Percentiles rank a stretch among this genome's conserved stretches.
Evolutionary conservation across 2,113 vertebrate species (phyloP).

Genomic region (Siniperca knerii): DNA sequence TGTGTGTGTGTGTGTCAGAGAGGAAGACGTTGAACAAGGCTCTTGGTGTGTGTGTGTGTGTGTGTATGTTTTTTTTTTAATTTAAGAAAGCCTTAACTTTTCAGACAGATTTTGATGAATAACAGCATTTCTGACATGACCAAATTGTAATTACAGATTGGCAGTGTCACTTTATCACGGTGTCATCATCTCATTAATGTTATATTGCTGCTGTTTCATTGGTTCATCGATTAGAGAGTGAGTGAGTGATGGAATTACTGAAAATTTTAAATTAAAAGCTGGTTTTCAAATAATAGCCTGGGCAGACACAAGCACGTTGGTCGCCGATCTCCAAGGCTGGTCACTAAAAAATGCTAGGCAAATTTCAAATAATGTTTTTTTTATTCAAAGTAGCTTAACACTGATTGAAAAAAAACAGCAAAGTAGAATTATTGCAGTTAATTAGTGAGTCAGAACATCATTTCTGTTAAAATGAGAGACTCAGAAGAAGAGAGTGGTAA

Average conservation of each 20-base stretch:
- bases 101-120: background rate
- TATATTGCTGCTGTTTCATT: background rate
- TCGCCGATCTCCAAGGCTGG: background rate
- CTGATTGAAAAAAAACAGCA: background rate
- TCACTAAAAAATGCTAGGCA: no score
- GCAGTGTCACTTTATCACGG: background rate
- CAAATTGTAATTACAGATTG: background rate
- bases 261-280: no score
- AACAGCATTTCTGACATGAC: background rate
- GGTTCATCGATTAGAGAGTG: background rate
- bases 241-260: background rate
- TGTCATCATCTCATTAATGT: slow-evolving; percentile 14
- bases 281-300: no score
- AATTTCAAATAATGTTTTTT: no score
- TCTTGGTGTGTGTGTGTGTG: background rate
- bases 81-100: background rate
- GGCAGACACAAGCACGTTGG: background rate
- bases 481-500: background rate
- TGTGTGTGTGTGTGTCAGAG: background rate
- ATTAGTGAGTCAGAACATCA: background rate
- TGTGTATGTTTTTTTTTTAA: background rate
- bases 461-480: background rate
- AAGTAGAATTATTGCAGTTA: background rate
- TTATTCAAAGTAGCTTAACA: background rate
- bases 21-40: background rate